Base-by-base conservation (phyloP, 2,113 vertebrate genomes). In the Ophiodon elongatus region DNA sequence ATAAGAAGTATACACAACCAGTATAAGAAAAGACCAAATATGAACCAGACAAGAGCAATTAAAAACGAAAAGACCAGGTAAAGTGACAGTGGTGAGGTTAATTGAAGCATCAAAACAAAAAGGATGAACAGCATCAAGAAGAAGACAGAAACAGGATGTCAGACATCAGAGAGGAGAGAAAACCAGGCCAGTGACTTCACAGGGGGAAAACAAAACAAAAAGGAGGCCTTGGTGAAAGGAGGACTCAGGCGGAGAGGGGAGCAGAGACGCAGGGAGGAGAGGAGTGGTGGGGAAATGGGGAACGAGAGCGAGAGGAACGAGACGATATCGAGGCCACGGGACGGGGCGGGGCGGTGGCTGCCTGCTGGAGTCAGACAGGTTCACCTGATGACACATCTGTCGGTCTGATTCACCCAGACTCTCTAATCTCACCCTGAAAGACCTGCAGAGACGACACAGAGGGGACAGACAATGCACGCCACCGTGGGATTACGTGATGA, bases 341-440 rank as follows among this genome's bases (percentile, higher is more conserved):
- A 74, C 63, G 3, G 73, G 31, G 13, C 21, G 31, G 60, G 23
- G 78, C 70, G 62, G 80, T 11, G 60, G 74, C 33, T 56, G n/a
- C 59, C 27, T n/a, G 86, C 63, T 2, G 35, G 21, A 85, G 56
- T 69, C 83, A 76, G 80, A 83, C 85, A 59, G 85, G 60, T 84
- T 90, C 88, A 91, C 89, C 85, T 89, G 82, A 81, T 82, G 71
- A 82, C 86, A 92, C 86, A 84, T 87, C 84, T 89, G 91, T 79
- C 75, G 0, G 43, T 85, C 84, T 65, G 83, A 80, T 68, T 89
- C 78, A 70, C 31, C 65, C 86, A 82, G 78, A 79, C 73, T 35
- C 67, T 60, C 7, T 85, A 87, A 91, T 90, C 84, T 74, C 57
- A 31, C 57, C 63, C 69, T 70, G 15, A 23, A 52, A 88, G 73